These are phyloP conservation scores for Xanthia icteritia DNA, from an alignment of 2,888 invertebrate species.

Conservation along the genomic window DNA sequence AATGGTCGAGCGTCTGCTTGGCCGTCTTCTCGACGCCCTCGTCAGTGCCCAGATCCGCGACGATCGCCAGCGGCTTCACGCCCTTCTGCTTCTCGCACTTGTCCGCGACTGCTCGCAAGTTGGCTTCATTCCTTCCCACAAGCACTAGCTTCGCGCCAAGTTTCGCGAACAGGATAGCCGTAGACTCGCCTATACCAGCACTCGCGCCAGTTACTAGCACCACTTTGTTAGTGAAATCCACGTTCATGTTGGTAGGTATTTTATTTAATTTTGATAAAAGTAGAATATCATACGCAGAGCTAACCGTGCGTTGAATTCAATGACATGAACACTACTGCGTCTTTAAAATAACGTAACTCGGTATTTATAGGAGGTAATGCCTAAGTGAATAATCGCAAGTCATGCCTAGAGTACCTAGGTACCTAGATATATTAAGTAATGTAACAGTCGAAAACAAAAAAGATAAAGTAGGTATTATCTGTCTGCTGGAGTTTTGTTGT, in stretches of 20 bases:
- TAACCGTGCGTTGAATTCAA: neutral
- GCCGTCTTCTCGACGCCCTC: conserved; percentile 73
- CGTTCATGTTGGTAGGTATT: neutral
- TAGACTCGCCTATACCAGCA: conserved; percentile 73
- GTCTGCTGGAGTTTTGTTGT: no score
- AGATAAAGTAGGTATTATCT: neutral
- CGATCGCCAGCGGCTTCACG: conserved; percentile 66
- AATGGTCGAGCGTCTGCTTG: conserved; percentile 70
- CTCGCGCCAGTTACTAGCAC: conserved; percentile 75
- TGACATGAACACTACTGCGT: neutral
- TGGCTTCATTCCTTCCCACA: conserved; percentile 70
- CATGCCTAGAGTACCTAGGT: neutral
- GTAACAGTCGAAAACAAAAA: no score
- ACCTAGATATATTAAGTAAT: neutral
- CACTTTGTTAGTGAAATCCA: conserved; percentile 70
- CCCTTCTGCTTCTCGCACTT: conserved; percentile 66
- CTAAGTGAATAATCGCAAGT: neutral
- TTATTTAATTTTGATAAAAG: neutral
- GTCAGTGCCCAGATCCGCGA: conserved; percentile 75
- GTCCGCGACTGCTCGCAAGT: conserved; percentile 65
- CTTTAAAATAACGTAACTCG: neutral
- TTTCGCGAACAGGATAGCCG: conserved; percentile 69
- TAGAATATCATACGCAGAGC: no score
- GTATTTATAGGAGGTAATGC: neutral
- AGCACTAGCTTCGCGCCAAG: conserved; percentile 71